Conservation (phyloP, 1,140 invertebrate genomes). For the Uloborus diversus region DNA sequence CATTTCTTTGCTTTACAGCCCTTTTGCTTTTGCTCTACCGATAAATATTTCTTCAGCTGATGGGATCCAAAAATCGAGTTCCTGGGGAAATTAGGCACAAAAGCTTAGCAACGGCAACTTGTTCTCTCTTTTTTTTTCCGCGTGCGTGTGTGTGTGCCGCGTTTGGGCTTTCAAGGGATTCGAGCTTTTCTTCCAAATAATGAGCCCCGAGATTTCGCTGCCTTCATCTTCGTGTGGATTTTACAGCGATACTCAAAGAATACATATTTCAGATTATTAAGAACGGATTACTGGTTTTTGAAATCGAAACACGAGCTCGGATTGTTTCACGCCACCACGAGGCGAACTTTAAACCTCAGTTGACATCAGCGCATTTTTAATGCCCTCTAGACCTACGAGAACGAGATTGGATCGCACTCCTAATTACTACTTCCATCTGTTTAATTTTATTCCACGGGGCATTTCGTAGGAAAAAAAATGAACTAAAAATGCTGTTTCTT, state of each 20-base stretch:
- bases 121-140: conserved; percentile 20
- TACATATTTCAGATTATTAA: conserved; percentile 50
- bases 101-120: conserved; percentile 19
- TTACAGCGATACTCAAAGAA: conserved; percentile 20
- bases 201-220: conserved; percentile 46
- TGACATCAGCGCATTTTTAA: too few relatives aligned
- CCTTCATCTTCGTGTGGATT: conserved; percentile 1
- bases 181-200: conserved; percentile 39
- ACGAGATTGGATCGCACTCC: too few relatives aligned
- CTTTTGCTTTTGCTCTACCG: background rate
- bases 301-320: too few relatives aligned
- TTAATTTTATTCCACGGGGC: too few relatives aligned
- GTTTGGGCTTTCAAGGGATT: conserved; percentile 6
- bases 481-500: too few relatives aligned
- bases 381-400: too few relatives aligned
- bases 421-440: too few relatives aligned
- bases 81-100: conserved; percentile 35
- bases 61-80: conserved; percentile 37
- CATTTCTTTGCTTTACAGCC: conserved; percentile 15
- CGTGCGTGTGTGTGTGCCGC: too few relatives aligned
- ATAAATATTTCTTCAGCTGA: conserved; percentile 31
- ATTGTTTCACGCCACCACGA: too few relatives aligned
- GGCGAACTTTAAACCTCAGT: too few relatives aligned
- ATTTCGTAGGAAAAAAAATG: too few relatives aligned
- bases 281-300: conserved; percentile 28